These are phyloP conservation scores for Nestor notabilis DNA, from an alignment of 2,113 vertebrate species.

Conservation along the genomic window DNA sequence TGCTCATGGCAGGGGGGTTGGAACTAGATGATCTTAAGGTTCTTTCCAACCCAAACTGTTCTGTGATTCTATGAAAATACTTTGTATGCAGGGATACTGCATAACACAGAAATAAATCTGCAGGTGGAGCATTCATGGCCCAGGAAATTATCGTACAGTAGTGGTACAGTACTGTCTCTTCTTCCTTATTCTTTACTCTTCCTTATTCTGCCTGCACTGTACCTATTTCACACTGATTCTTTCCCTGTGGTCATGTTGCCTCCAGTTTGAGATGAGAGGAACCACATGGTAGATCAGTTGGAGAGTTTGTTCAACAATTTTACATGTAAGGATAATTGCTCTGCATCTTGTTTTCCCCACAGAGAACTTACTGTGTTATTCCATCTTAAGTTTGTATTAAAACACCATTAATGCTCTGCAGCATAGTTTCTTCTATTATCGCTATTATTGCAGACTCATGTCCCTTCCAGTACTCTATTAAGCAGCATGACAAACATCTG, in stretches of 20 bases:
- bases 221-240: not conserved
- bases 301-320: not conserved
- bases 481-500: not conserved
- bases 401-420: not conserved
- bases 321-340: not conserved
- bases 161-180: not conserved
- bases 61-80: too few relatives aligned
- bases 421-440: not conserved
- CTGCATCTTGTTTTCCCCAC: not conserved
- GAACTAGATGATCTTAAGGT: too few relatives aligned
- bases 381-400: not conserved
- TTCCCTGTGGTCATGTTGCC: not conserved
- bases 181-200: not conserved
- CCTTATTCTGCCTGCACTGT: not conserved
- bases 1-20: too few relatives aligned
- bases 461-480: not conserved
- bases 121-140: not conserved
- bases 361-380: not conserved
- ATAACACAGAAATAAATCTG: not conserved
- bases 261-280: not conserved
- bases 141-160: not conserved
- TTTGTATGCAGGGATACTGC: not conserved
- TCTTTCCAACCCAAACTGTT: too few relatives aligned
- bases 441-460: rapidly evolving
- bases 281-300: not conserved